Base-by-base conservation (phyloP, 1,140 invertebrate genomes). In the Philaenus spumarius region DNA sequence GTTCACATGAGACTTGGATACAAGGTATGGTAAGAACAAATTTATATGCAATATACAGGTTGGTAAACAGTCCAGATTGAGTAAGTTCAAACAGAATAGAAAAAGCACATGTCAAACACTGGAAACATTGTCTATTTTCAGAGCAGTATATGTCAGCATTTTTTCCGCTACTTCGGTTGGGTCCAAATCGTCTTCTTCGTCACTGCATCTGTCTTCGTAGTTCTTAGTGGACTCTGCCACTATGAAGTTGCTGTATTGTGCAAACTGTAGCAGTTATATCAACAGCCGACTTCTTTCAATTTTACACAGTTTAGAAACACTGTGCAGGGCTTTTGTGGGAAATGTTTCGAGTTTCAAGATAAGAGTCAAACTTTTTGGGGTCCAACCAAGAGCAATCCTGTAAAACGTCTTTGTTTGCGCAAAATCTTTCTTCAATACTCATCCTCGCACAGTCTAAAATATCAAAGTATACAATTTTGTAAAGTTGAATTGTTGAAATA, bases 291-390 rank as follows among this genome's bases (percentile, higher is more conserved):
- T 59, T 56, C 7, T 58, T 30, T 58, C 57, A 56, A 59, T 40
- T 59, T 59, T 59, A 55, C 51, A 55, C 51, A 58, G 50, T 56
- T 59, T 59, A 58, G 58, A 55, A 45, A 59, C 37, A 43, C 30
- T 42, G 30, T 17, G 30, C 26, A 59, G 50, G 9, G 50, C 19
- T 55, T 59, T 50, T 59, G 50, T 22, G 20, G 57, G 57, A 59
- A 59, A 59, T 39, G 26, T 53, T 34, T 59, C 57, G 12, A 59
- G 57, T 53, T 58, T 59, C 26, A 35, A 56, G n/a, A n/a, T n/a
- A n/a, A n/a, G 22, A 57, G 11, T 47, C 35, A 59, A 59, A 59
- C 30, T 52, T 52, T 52, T 52, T 52, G n/a, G 55, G 55, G 40
- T 52, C 45, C 14, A 57, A 30, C 45, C 55, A 57, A 20, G 55